Percentiles rank a stretch among this genome's conserved stretches.
Evolutionary conservation across 2,113 vertebrate species (phyloP).

Genomic region (Nothoprocta perdicaria): DNA sequence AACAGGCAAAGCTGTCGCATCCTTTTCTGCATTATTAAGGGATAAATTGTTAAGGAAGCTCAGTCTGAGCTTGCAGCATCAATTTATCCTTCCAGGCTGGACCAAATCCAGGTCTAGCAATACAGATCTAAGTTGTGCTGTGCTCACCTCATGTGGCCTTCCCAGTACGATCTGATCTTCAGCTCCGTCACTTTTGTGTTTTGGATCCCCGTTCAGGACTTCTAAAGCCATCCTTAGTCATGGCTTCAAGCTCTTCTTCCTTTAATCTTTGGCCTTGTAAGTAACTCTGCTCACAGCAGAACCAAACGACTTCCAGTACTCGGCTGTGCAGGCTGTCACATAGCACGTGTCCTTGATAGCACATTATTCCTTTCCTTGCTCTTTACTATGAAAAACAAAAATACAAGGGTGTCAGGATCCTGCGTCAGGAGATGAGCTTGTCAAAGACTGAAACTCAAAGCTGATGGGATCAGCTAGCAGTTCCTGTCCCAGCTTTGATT

Average conservation of each 20-base stretch:
- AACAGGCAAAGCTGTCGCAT: not conserved
- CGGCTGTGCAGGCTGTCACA: rapidly evolving
- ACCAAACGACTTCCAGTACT: not conserved
- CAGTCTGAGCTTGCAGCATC: not conserved
- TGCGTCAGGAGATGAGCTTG: not conserved
- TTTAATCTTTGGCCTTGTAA: not conserved
- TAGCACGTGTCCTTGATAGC: not conserved
- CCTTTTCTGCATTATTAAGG: rapidly evolving
- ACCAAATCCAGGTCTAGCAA: not conserved
- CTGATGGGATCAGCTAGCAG: not conserved
- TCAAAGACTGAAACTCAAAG: not conserved
- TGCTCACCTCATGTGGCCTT: not conserved
- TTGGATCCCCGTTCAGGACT: not conserved
- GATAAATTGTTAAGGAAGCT: not conserved
- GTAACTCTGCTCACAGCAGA: not conserved
- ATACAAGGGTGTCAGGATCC: rapidly evolving
- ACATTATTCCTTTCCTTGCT: rapidly evolving
- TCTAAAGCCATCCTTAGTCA: rapidly evolving
- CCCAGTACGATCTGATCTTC: not conserved
- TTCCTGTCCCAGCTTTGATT: not conserved
- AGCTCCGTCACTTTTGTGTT: rapidly evolving
- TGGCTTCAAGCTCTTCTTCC: not conserved
- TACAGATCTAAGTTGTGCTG: not conserved
- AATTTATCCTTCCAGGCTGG: not conserved
- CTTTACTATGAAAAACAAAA: not conserved